Percentiles rank a stretch among this genome's conserved stretches.
phyloP scores from a whole-genome alignment of 2,888 invertebrate genomes.

The Ernsta delagoae region DNA sequence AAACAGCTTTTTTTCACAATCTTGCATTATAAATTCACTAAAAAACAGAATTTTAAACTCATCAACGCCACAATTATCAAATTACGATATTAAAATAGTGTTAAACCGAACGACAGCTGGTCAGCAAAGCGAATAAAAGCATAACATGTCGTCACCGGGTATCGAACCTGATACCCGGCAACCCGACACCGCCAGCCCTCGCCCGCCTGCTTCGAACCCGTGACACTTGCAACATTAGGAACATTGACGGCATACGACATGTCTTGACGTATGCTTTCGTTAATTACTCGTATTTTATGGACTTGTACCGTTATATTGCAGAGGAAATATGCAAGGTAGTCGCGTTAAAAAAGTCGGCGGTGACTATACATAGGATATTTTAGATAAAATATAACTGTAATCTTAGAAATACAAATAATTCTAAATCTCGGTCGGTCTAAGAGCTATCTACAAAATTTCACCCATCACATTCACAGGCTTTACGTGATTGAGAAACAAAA shows the following conservation, averaged over 20 bases:
- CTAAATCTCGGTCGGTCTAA: too few relatives aligned
- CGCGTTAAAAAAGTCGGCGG: too few relatives aligned
- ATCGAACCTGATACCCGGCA: constrained; percentile 67
- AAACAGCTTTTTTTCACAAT: too few relatives aligned
- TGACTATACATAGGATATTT: too few relatives aligned
- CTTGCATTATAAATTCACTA: too few relatives aligned
- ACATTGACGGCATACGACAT: constrained; percentile 10
- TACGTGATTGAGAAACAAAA: too few relatives aligned
- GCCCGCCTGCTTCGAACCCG: constrained; percentile 42
- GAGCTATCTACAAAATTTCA: too few relatives aligned
- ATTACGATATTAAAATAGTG: constrained; percentile 39
- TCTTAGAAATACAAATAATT: too few relatives aligned
- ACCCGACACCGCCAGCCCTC: constrained; percentile 54
- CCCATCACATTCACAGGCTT: too few relatives aligned
- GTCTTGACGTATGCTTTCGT: constrained; percentile 21
- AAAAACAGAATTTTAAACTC: constrained; percentile 22
- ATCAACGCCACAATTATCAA: constrained; percentile 36
- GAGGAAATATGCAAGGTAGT: too few relatives aligned
- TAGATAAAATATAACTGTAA: too few relatives aligned
- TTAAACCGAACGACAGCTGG: constrained; percentile 59
- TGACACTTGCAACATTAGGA: constrained; percentile 29
- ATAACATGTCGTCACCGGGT: constrained; percentile 46
- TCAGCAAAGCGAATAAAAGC: constrained; percentile 53
- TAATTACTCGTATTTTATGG: constrained; percentile 19
- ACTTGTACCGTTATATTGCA: neutral